Base-by-base conservation (phyloP, 2,797 vertebrate genomes). In the Hirundo rustica region DNA sequence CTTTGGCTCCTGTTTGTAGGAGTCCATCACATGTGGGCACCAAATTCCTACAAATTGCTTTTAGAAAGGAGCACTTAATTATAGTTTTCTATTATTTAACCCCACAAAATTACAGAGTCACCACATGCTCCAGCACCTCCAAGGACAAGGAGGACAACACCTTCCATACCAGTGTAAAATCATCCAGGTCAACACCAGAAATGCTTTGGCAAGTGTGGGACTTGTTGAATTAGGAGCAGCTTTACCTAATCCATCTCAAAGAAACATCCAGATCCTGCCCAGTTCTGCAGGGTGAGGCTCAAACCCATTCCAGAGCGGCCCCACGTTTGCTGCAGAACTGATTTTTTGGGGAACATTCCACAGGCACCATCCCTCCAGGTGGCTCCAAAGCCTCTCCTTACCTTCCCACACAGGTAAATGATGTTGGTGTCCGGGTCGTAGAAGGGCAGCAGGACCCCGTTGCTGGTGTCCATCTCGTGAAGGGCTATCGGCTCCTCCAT, bases 361-460 rank as follows among this genome's bases (percentile, higher is more conserved):
- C 27, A 23, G 27, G 44, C n/a, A 22, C 13, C 53, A 4, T 48
- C 15, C 61, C 14, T 15, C 26, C 57, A 16, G 40, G 22, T 11
- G 19, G 29, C 20, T 25, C 67, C 36, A 27, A 66, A 44, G 34
- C n/a, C 27, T 32, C 54, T 32, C 20, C 45, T 79, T 64, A 99
- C 99, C 98, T 99, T 99, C 78, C 99, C 99, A 95, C 99, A 99
- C 78, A 99, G 96, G 98, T 99, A 99, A 93, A 99, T 98, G 57
- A 99, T 98, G 64, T 96, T 99, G 96, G 99, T 99, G 96, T 99
- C 99, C 0, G 99, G 98, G 83, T 99, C 99, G 1, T 99, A 99
- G 97, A 99, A 99, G 0, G 99, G 99, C 89, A 99, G 97, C 77
- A 99, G 97, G 57, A 99, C 99, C 17, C 99, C 99, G 0, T 99